A percentile compares a stretch with the other conserved stretches of the same genome.
Evolutionary conservation across 2,113 vertebrate genomes (phyloP).

Genomic region (Percina caprodes): DNA sequence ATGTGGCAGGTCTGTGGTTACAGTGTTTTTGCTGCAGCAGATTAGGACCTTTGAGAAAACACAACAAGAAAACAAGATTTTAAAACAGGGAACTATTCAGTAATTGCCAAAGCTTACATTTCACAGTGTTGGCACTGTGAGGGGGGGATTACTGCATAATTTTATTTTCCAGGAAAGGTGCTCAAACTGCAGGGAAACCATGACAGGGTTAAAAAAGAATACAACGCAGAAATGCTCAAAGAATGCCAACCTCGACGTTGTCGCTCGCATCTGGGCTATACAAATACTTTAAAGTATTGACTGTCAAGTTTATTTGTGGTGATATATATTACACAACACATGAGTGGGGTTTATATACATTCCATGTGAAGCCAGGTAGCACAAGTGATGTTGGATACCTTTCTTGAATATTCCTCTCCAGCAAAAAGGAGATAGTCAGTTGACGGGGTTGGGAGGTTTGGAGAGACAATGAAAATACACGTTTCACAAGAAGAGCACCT

Average conservation of each 20-base stretch:
- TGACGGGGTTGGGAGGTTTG: background rate
- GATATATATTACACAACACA: constrained; percentile 1
- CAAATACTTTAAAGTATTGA: background rate
- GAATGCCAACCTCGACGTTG: background rate
- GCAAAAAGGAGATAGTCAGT: background rate
- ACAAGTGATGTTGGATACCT: constrained; percentile 11
- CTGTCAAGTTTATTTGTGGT: background rate
- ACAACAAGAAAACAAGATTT: constrained; percentile 55
- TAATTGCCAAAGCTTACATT: constrained; percentile 29
- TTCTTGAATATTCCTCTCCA: background rate
- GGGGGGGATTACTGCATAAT: constrained; percentile 31
- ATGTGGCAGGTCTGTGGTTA: constrained; percentile 37
- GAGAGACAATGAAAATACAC: background rate
- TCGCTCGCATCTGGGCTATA: background rate
- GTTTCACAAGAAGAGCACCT: constrained; percentile 8
- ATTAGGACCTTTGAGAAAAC: constrained; percentile 65
- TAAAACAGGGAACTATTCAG: constrained; percentile 49
- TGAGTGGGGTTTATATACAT: background rate
- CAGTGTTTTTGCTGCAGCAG: constrained; percentile 42
- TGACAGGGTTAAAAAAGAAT: background rate
- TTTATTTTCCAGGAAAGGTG: constrained; percentile 17
- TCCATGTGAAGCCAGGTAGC: constrained; percentile 20
- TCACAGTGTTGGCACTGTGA: constrained; percentile 8
- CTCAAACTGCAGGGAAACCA: background rate
- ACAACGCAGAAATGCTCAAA: background rate